A percentile compares a stretch with the other conserved stretches of the same genome.
phyloP scores from a whole-genome alignment of 2,113 vertebrate species.

The Geococcyx californianus region DNA sequence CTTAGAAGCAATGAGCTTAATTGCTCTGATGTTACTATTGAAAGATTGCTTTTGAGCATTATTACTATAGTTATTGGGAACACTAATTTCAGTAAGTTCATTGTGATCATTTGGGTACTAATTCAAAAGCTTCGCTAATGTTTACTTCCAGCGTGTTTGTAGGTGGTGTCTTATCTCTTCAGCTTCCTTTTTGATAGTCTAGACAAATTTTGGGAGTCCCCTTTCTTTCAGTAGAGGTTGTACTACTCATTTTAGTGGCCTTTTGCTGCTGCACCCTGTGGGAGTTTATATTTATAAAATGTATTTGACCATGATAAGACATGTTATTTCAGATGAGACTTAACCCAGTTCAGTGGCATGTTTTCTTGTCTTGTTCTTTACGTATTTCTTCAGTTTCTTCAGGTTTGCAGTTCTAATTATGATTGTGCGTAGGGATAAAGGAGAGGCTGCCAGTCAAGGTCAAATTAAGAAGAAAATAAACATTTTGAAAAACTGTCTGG shows the following conservation, averaged over 20 bases:
- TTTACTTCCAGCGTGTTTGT: neutral
- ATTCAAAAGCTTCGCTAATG: neutral
- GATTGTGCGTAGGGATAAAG: neutral
- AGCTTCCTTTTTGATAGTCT: neutral
- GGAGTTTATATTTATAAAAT: neutral
- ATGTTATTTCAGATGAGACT: neutral
- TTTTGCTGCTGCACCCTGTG: neutral
- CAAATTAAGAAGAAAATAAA: neutral
- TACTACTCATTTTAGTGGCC: neutral
- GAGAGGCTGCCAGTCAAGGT: neutral
- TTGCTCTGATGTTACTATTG: neutral
- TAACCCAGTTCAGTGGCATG: neutral
- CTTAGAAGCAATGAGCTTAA: neutral
- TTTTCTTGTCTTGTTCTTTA: neutral
- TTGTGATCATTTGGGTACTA: neutral
- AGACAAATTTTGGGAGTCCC: neutral
- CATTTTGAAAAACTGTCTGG: neutral
- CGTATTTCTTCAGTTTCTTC: neutral
- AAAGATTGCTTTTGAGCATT: neutral
- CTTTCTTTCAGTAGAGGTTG: neutral
- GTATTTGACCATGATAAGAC: neutral
- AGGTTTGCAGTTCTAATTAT: neutral
- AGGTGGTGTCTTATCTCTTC: neutral
- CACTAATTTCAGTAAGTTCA: neutral
- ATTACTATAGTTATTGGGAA: neutral